Evolutionary conservation across 2,888 invertebrate genomes (phyloP).

Genomic region (Diabrotica balteata): DNA sequence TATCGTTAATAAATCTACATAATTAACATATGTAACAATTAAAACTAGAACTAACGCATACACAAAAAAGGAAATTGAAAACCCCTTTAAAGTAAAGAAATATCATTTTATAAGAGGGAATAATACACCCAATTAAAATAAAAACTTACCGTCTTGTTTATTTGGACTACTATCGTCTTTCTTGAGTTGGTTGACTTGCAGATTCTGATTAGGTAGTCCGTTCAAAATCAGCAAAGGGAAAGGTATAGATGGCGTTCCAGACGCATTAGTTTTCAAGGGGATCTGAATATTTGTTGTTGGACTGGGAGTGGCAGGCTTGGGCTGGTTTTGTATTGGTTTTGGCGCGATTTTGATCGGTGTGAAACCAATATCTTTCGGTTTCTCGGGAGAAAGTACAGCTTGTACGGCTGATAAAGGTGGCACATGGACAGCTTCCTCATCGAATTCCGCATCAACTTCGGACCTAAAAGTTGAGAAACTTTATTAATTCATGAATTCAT

Average conservation of each 20-base stretch:
- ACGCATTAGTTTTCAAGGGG: conserved; percentile 21
- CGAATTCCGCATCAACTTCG: conserved; percentile 53
- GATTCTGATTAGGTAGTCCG: conserved; percentile 45
- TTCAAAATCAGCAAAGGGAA: conserved; percentile 58
- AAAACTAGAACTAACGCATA: no score
- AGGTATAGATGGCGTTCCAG: conserved; percentile 49
- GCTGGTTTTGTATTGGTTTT: conserved; percentile 32
- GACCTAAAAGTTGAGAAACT: conserved; percentile 41
- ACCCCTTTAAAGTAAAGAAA: no score
- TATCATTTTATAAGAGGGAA: no score
- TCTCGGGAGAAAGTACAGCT: conserved; percentile 13
- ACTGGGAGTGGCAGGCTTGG: not conserved
- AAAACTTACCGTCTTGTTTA: conserved; percentile 25
- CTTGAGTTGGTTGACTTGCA: conserved; percentile 13
- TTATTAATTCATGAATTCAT: not conserved
- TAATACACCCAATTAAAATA: no score
- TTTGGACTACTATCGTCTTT: conserved; percentile 20
- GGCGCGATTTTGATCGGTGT: conserved; percentile 41
- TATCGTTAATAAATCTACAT: no score
- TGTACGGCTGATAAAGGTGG: conserved; percentile 47
- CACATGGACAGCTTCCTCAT: conserved; percentile 47
- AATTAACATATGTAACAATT: no score
- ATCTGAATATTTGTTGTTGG: conserved; percentile 30
- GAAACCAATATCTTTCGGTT: conserved; percentile 21
- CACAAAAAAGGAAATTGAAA: no score